Base-by-base conservation (phyloP, 53 echinoderm and acorn worm species). In the Apostichopus leukothele region DNA sequence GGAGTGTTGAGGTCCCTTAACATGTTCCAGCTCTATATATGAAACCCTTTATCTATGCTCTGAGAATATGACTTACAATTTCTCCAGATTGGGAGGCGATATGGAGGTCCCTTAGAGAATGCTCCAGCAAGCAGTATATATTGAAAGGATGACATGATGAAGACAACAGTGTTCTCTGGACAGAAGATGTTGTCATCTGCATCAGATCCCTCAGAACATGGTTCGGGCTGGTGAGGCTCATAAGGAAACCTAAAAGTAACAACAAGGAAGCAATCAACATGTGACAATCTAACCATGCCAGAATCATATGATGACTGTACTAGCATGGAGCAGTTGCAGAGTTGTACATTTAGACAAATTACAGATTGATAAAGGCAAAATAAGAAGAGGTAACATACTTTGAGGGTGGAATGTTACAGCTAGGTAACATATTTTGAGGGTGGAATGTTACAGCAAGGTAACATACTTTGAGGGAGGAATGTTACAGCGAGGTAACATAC, bases 71-170 rank as follows among this genome's bases (percentile, higher is more conserved):
- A 90, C 99, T 86, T 83, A 98, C 99, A 91, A 91, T 98, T 98
- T 76, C 77, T 94, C 88, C 92, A 98, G 68, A 98, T 94, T 63
- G 95, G 94, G 68, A 88, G 93, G 67, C 99, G 86, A 89, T 94
- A 98, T 0, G 99, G 99, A 8, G 93, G 89, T 16, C 99, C 99
- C 81, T 93, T 95, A 21, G 99, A 91, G 88, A 98, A 98, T 52
- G 96, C 95, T 1, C 74, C 99, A 10, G 99, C 94, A 4, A 98
- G 88, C 7, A 94, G 94, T 76, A 98, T 93, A 51, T 98, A 98
- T 89, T 98, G 99, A 90, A 96, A 98, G 25, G 96, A 98, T 5
- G 99, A 98, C 76, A 98, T 93, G 54, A 96, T 84, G 87, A 98
- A 98, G 26, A 98, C 89, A 9, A 96, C 92, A 4, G 99, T 93